Evolutionary conservation across 2,888 invertebrate genomes (phyloP), one percentile per base, ranked within the genome.

Genomic region (Drosophila borborema): DNA sequence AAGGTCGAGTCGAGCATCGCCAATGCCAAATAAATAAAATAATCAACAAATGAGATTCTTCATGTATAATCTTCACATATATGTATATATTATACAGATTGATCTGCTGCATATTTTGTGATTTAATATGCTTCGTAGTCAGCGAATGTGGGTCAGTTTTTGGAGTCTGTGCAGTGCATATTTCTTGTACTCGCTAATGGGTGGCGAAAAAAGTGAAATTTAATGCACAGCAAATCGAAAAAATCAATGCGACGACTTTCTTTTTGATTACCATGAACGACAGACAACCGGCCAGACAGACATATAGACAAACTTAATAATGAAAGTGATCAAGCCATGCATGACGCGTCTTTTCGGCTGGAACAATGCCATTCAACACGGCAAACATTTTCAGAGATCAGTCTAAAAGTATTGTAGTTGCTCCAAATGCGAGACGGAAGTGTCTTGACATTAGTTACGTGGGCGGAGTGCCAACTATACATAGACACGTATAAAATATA

Each of bases 191-290:
- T 14, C 18, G 51, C 46, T 59, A 58, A 41, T 59, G 54, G 61
- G 41, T 46, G 70, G 53, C 38, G 20, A 53, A 23, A 49, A 77
- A 77, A 77, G 77, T 78, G 74, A 77, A 78, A 77, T 46, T 77
- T 43, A 63, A 67, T 67, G 59, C 55, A 54, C 46, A 54, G 46
- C 38, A 56, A 63, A 76, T 72, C 79, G 61, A 73, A 79, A 65
- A 68, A 80, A 72, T 74, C 69, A 83, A 86, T 82, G 78, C 54
- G 62, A 40, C 61, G 55, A 74, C 82, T 84, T 85, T 87, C 87
- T 82, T 74, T 87, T 78, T 72, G 67, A 77, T 64, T 65, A 72
- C 60, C 65, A 59, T 51, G 74, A 40, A 20, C 38, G 20, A 54
- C 54, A 36, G 28, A n/a, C 55, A 12, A 10, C 20, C 16, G 8